phyloP scores from a whole-genome alignment of 23 tunicate species.

The Ascidia mentula region DNA sequence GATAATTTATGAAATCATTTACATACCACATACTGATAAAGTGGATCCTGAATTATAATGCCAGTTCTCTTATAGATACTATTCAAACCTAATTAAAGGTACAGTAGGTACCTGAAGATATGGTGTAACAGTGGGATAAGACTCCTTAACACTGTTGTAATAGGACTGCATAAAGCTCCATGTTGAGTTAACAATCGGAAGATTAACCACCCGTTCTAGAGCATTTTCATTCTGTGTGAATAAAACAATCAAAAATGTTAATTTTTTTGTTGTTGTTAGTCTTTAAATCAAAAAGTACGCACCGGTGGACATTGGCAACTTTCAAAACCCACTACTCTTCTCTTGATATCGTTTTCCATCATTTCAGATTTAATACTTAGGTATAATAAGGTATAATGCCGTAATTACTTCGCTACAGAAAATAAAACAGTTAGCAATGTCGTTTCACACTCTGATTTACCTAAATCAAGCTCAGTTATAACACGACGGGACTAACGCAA shows the following conservation, averaged over 20 bases:
- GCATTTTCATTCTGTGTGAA: constrained; percentile 54
- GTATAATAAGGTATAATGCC: too few relatives aligned
- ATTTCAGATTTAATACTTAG: too few relatives aligned
- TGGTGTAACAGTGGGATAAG: constrained; percentile 73
- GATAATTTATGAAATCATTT: too few relatives aligned
- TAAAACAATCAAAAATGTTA: background rate
- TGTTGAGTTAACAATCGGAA: constrained; percentile 68
- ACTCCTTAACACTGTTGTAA: constrained; percentile 51
- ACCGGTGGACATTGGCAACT: background rate
- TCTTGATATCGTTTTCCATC: background rate
- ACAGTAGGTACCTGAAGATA: constrained; percentile 57
- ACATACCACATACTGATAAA: too few relatives aligned
- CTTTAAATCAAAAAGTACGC: background rate
- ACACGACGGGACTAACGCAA: too few relatives aligned
- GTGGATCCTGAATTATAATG: background rate
- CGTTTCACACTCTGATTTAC: too few relatives aligned
- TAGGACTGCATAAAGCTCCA: constrained; percentile 56
- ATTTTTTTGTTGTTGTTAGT: too few relatives aligned
- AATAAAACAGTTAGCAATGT: too few relatives aligned
- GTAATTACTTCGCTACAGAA: too few relatives aligned
- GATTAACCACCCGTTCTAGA: constrained; percentile 45
- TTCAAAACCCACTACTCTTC: background rate
- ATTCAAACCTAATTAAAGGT: background rate
- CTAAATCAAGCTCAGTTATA: too few relatives aligned
- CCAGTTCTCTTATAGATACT: background rate